phyloP scores from a whole-genome alignment of 1,140 invertebrate genomes.

The Drosophila novamexicana region DNA sequence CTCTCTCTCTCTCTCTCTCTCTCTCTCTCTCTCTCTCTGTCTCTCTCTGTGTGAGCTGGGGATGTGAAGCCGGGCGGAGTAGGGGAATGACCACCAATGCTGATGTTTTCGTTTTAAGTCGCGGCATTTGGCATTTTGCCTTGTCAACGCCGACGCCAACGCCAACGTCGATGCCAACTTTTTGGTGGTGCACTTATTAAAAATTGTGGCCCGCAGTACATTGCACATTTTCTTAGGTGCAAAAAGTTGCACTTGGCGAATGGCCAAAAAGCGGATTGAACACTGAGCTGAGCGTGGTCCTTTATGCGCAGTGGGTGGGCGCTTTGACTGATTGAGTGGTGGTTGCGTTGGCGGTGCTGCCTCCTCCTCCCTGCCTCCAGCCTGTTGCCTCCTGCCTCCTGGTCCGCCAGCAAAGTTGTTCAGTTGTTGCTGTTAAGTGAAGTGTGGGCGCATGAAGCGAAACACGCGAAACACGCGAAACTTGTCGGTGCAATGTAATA shows the following conservation, averaged over 20 bases:
- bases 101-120: slow-evolving; percentile 35
- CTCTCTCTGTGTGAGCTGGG: neutral
- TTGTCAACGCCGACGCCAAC: slow-evolving; percentile 19
- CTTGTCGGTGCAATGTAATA: slow-evolving; percentile 78
- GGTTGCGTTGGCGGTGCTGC: slow-evolving; percentile 1
- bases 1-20: neutral
- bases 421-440: slow-evolving; percentile 61
- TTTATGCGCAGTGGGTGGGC: slow-evolving; percentile 1
- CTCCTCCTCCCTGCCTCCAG: neutral
- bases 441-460: slow-evolving; percentile 74
- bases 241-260: slow-evolving; percentile 73
- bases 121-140: slow-evolving; percentile 17
- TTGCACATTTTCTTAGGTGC: slow-evolving; percentile 73
- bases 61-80: slow-evolving; percentile 9
- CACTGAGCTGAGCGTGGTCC: neutral
- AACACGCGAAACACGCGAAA: slow-evolving; percentile 64
- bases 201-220: slow-evolving; percentile 47
- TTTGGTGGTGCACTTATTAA: slow-evolving; percentile 49
- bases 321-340: slow-evolving; percentile 41
- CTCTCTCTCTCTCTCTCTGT: neutral
- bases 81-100: slow-evolving; percentile 17
- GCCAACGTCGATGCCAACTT: slow-evolving; percentile 43
- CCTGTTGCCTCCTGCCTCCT: too few species aligned
- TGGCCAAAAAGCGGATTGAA: slow-evolving; percentile 44
- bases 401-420: neutral